Evolutionary conservation across 1,140 invertebrate species (phyloP), one percentile per base, ranked within the genome.

Genomic region (Manduca sexta): DNA sequence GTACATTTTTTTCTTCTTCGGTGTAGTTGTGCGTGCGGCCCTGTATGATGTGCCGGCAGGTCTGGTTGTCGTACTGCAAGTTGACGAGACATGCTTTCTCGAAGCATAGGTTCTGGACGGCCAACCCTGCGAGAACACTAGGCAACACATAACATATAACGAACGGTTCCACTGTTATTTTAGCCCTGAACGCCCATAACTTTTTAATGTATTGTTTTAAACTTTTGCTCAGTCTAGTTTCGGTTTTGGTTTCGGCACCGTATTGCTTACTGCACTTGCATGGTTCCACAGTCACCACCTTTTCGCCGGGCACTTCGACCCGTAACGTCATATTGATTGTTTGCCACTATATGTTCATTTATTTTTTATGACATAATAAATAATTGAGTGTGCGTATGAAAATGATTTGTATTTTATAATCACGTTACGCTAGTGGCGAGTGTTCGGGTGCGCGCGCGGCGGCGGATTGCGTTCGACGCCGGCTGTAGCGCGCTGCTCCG

Each of bases 1-100:
- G 88, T 1, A 88, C 83, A 56, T 88, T 86, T 40, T 80, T 79
- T 30, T 83, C 84, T 58, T 88, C 75, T 44, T 78, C 71, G 4
- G 85, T 86, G 38, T 84, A 81, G 56, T 87, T 87, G 47, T 74
- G 73, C 5, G 74, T 74, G 44, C 86, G 74, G 42, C 86, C 75
- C 46, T 76, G 70, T 58, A 86, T 84, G 29, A 91, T 78, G 17
- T 87, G 85, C 33, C 69, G 73, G 69, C 90, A 91, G 40, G 87
- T 86, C 13, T 75, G 67, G 15, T 79, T 69, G 60, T 86, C 81
- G 59, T 89, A 88, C 7, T 79, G 72, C 40, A 90, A 58, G 68
- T 90, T 90, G 10, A 91, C 88, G 34, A 89, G 74, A 64, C 90
- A 91, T 52, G 89, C 87, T 74, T 90, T 90, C 57, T 91, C 89